Conservation (phyloP, 1,140 invertebrate species). For the Zaprionus camerounensis region DNA sequence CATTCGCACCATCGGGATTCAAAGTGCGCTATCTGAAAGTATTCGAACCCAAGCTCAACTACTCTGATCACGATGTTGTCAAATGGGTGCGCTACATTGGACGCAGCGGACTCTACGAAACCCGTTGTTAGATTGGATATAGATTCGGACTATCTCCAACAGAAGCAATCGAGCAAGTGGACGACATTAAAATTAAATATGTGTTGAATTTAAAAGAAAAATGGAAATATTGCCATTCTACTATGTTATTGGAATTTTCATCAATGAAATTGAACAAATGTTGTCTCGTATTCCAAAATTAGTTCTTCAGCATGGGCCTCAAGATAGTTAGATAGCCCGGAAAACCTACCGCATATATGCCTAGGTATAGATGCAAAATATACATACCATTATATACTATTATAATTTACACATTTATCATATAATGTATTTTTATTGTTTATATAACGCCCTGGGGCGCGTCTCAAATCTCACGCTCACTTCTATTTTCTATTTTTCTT, state of each 20-base stretch:
- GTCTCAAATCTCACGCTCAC: slow-evolving; percentile 71
- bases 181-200: slow-evolving; percentile 38
- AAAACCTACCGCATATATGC: slow-evolving; percentile 20
- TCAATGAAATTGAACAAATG: slow-evolving; percentile 78
- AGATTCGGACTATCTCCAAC: background rate
- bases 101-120: slow-evolving; percentile 99
- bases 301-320: slow-evolving; percentile 59
- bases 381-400: slow-evolving; percentile 73
- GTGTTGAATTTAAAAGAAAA: slow-evolving; percentile 60
- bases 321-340: slow-evolving; percentile 19
- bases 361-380: slow-evolving; percentile 24
- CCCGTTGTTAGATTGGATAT: slow-evolving; percentile 91
- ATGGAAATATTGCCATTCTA: slow-evolving; percentile 21
- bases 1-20: slow-evolving; percentile 99
- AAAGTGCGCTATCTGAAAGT: slow-evolving; percentile 99
- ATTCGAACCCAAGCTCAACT: slow-evolving; percentile 99
- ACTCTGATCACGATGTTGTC: slow-evolving; percentile 99
- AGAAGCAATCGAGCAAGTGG: slow-evolving; percentile 56
- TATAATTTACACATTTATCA: slow-evolving; percentile 58
- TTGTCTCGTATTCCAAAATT: slow-evolving; percentile 74
- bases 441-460: slow-evolving; percentile 58
- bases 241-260: slow-evolving; percentile 63
- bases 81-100: slow-evolving; percentile 99
- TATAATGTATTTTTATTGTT: slow-evolving; percentile 71
- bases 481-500: slow-evolving; percentile 52